Evolutionary conservation across 1,140 invertebrate genomes (phyloP).

Genomic region (Bombus waltoni): DNA sequence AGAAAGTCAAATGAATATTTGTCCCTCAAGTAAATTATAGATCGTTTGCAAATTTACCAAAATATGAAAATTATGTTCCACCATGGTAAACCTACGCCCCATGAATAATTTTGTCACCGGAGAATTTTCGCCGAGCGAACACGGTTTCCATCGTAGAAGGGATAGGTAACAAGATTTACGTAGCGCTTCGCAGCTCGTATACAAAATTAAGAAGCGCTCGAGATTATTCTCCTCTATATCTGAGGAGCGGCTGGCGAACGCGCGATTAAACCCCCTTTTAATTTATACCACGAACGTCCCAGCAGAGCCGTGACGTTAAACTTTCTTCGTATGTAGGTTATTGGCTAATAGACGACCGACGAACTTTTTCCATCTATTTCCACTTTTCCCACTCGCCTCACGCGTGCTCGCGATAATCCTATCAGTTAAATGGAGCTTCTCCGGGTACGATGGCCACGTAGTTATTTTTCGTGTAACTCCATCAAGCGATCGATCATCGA

Average conservation of each 20-base stretch:
- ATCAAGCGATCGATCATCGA: background rate
- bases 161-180: background rate
- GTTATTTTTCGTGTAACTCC: slow-evolving; percentile 11
- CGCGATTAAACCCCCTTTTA: slow-evolving; percentile 33
- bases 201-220: slow-evolving; percentile 21
- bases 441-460: background rate
- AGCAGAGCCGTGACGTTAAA: slow-evolving; percentile 42
- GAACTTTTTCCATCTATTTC: slow-evolving; percentile 69
- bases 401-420: slow-evolving; percentile 9
- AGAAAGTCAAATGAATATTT: background rate
- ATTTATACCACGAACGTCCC: slow-evolving; percentile 25
- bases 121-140: no score
- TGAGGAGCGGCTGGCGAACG: background rate
- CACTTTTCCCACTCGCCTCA: slow-evolving; percentile 42
- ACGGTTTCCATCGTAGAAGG: background rate
- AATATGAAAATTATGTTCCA: background rate
- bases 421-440: slow-evolving; percentile 20
- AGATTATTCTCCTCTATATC: background rate
- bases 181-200: background rate
- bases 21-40: no score
- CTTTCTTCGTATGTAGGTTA: slow-evolving; percentile 67
- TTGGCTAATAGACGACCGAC: slow-evolving; percentile 61
- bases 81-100: background rate
- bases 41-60: background rate
- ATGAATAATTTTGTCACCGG: background rate